Percentiles rank a stretch among this genome's conserved stretches.
Conservation (phyloP, 2,888 invertebrate genomes). For the Nomada hirtipes region DNA sequence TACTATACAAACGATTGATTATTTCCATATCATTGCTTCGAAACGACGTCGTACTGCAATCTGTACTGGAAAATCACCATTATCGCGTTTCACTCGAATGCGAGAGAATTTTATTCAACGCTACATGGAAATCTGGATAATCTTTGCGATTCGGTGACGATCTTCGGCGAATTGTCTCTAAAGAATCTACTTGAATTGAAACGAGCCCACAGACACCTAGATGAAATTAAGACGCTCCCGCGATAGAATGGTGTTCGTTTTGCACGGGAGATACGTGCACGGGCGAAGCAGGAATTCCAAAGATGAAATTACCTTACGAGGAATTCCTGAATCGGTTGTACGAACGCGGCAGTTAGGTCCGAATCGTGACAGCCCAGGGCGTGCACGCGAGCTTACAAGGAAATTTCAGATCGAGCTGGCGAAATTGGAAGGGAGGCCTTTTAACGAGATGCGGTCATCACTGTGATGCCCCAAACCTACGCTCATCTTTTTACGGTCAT, state of each 20-base stretch:
- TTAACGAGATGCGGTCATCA: conserved; percentile 79
- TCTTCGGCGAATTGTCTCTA: too few relatives aligned
- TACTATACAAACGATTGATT: too few relatives aligned
- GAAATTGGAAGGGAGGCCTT: conserved; percentile 80
- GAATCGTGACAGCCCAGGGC: conserved; percentile 84
- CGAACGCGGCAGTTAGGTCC: conserved; percentile 81
- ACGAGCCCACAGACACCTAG: conserved; percentile 26
- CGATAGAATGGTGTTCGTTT: conserved; percentile 37
- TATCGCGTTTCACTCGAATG: not conserved
- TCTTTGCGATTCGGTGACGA: too few relatives aligned
- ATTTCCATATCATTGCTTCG: too few relatives aligned
- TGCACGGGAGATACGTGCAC: conserved; percentile 66
- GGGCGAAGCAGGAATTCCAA: conserved; percentile 79
- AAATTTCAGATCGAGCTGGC: conserved; percentile 84
- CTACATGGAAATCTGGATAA: not conserved
- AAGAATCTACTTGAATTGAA: not conserved
- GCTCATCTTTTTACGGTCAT: conserved; percentile 61
- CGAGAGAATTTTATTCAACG: not conserved
- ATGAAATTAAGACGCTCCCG: conserved; percentile 56
- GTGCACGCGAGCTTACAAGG: conserved; percentile 83
- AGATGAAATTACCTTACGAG: conserved; percentile 82
- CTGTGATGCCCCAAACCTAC: conserved; percentile 66
- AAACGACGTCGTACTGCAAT: too few relatives aligned
- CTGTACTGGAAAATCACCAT: not conserved
- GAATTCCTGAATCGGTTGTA: conserved; percentile 83